These are phyloP conservation scores for Centropyge bicolor DNA, from an alignment of 2,797 vertebrate genomes.

Conservation along the genomic window DNA sequence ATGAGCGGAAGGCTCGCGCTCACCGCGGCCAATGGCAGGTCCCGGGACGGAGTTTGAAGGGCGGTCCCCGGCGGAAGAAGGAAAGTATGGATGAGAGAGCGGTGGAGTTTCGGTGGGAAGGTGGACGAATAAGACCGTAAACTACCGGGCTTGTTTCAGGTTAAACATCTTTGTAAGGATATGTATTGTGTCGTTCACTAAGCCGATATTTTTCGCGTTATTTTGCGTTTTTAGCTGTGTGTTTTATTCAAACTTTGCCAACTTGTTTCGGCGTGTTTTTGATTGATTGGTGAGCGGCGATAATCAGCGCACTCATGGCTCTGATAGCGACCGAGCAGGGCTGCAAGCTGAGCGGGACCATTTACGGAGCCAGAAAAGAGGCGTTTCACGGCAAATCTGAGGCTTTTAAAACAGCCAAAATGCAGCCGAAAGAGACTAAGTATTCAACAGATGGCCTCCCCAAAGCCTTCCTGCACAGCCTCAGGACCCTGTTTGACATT, in stretches of 20 bases:
- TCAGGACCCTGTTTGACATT: conserved; percentile 95
- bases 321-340: conserved; percentile 80
- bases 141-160: not conserved
- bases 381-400: conserved; percentile 36
- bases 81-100: conserved; percentile 65
- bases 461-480: conserved; percentile 91
- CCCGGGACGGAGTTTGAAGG: conserved; percentile 71
- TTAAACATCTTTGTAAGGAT: not conserved
- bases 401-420: conserved; percentile 50
- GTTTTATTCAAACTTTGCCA: not conserved
- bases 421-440: conserved; percentile 74
- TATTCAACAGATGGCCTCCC: conserved; percentile 89
- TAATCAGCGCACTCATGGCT: conserved; percentile 69
- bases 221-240: not conserved
- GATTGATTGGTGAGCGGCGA: conserved; percentile 7
- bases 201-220: not conserved
- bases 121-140: not conserved
- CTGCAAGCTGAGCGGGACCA: conserved; percentile 70
- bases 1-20: conserved; percentile 71
- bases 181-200: not conserved
- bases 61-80: conserved; percentile 72
- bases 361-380: conserved; percentile 68
- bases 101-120: conserved; percentile 15
- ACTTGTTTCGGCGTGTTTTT: conserved; percentile 37
- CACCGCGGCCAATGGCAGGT: conserved; percentile 77